Percentiles rank a stretch among this genome's conserved stretches.
Conservation (phyloP, 2,113 vertebrate species). For the Opisthocomus hoazin region DNA sequence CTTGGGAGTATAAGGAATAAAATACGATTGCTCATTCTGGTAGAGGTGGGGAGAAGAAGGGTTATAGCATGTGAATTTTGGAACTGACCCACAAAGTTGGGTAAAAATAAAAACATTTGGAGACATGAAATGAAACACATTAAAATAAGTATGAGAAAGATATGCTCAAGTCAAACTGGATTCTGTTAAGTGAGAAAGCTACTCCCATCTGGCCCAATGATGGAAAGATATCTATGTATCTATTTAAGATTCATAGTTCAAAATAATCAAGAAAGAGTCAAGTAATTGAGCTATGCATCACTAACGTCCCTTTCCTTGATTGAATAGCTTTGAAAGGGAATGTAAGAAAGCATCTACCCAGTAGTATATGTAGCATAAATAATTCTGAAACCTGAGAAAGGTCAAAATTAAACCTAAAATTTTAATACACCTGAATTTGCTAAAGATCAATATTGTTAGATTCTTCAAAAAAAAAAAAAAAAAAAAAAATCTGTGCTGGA, state of each 20-base stretch:
- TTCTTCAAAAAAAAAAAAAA: too few species aligned
- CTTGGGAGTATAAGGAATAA: constrained; percentile 6
- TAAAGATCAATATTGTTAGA: not conserved
- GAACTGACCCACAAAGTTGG: not conserved
- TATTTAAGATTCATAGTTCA: not conserved
- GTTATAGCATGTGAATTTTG: constrained; percentile 2
- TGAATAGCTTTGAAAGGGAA: not conserved
- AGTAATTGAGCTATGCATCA: not conserved
- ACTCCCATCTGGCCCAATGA: not conserved
- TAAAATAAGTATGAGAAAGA: constrained; percentile 4
- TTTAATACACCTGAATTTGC: not conserved
- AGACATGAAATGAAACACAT: not conserved
- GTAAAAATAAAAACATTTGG: constrained; percentile 13
- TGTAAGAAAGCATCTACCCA: not conserved
- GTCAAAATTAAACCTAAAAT: not conserved
- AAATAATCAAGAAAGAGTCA: not conserved
- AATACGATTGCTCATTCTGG: constrained; percentile 4
- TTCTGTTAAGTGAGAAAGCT: not conserved
- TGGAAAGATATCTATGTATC: not conserved
- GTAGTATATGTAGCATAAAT: not conserved
- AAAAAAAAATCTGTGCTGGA: not conserved
- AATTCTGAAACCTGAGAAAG: not conserved
- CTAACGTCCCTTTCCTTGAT: not conserved
- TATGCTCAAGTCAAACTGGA: not conserved
- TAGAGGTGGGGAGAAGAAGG: not conserved